Base-by-base conservation (phyloP, 2,888 invertebrate species). In the Platerodrilus igneus region DNA sequence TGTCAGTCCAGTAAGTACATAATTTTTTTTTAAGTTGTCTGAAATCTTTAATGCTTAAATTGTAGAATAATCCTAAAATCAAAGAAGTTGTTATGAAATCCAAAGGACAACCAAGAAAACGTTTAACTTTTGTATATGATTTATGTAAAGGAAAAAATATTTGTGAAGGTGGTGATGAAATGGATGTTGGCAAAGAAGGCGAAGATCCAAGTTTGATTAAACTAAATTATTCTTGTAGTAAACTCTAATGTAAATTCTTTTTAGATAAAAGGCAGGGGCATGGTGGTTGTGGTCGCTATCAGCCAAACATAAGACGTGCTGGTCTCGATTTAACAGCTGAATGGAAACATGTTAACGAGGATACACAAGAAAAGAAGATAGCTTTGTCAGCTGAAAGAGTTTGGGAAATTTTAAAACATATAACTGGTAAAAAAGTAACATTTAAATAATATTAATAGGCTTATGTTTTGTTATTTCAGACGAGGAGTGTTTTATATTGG, bases 261-360 rank as follows among this genome's bases (percentile, higher is more conserved):
- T 48, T 47, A 48, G 56, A 53, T 8, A 80, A 75, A 48, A 79
- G 78, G 64, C 77, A 78, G 54, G 78, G 80, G 8, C 94, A 96
- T 64, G 95, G 96, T 34, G 99, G 99, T 59, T 99, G 99, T 71
- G 99, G 99, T 55, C 82, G 97, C 53, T 96, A 93, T 62, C 99
- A 99, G 64, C 99, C 99, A 1, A 89, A 85, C 36, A 87, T 97
- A 33, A 76, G 90, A 43, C 74, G 95, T 40, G 78, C 81, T 20
- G 97, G 96, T 0, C 73, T 99, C 26, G 97, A 99, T 57, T 74
- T 99, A 23, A 82, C 86, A 1, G 97, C 96, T 1, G 97, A 99
- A 70, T 99, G 99, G 99, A 99, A 94, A 69, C 87, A 96, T 66
- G 82, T 91, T 0, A 99, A 99, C 69, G 99, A 99, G 72, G 97